Conservation (phyloP, 1,140 invertebrate species). For the Halictus rubicundus region DNA sequence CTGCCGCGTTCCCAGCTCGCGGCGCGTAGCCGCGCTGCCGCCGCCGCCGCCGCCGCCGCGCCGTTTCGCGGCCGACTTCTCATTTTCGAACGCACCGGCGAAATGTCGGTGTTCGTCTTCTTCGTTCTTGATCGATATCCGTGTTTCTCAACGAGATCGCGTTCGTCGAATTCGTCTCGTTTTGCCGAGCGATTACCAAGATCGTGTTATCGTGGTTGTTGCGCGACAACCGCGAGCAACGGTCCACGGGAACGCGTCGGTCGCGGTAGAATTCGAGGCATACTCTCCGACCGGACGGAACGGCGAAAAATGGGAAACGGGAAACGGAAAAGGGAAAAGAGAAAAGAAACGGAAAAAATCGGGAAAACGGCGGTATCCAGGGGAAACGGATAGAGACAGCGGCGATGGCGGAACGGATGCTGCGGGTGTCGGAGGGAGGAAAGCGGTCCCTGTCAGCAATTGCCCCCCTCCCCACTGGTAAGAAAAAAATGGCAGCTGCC, state of each 20-base stretch:
- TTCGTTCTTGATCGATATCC: too few species aligned
- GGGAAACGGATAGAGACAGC: background rate
- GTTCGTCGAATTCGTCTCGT: too few species aligned
- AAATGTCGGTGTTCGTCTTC: background rate
- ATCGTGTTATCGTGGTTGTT: too few species aligned
- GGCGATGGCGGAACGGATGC: background rate
- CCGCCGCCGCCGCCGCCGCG: too few species aligned
- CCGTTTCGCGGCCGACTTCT: constrained; percentile 46
- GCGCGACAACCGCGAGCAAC: too few species aligned
- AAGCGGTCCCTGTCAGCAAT: constrained; percentile 77
- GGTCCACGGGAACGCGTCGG: too few species aligned
- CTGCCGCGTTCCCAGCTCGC: constrained; percentile 43
- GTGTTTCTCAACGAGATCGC: background rate
- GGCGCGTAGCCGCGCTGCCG: constrained; percentile 9
- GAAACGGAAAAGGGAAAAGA: background rate
- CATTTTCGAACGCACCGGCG: constrained; percentile 53
- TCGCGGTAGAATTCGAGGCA: too few species aligned
- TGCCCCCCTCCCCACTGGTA: constrained; percentile 71
- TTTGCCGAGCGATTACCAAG: too few species aligned
- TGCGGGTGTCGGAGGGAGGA: constrained; percentile 52
- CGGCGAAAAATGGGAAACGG: too few species aligned
- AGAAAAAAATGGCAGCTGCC: constrained; percentile 78
- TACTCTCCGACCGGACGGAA: too few species aligned
- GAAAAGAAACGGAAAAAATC: too few species aligned
- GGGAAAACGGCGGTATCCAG: too few species aligned